Percentiles rank a stretch among this genome's conserved stretches.
phyloP scores from a whole-genome alignment of 2,888 invertebrate species.

The Nemoura dubitans region DNA sequence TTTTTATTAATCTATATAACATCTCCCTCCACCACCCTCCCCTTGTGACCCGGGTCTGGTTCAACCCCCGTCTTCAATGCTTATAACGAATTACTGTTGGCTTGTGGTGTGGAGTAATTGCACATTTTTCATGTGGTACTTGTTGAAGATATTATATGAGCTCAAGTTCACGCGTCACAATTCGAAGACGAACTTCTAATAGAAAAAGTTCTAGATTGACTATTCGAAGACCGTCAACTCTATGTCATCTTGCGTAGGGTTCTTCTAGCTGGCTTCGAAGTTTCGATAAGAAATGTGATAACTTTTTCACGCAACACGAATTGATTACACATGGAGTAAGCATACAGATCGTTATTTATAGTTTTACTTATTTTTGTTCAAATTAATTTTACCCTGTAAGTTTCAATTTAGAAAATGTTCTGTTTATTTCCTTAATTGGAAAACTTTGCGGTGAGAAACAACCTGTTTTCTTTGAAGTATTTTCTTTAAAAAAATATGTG shows the following conservation, averaged over 20 bases:
- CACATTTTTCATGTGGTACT: not conserved
- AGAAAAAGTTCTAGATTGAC: not conserved
- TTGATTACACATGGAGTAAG: not conserved
- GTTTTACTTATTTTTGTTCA: not conserved
- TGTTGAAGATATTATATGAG: not conserved
- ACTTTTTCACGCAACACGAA: not conserved
- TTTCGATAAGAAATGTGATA: not conserved
- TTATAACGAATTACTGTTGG: too few species aligned
- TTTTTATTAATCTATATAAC: too few species aligned
- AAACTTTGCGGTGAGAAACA: not conserved
- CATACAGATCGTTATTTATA: not conserved
- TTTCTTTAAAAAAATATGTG: not conserved
- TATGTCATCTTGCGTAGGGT: not conserved
- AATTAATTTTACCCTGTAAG: not conserved
- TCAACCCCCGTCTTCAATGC: too few species aligned
- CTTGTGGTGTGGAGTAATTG: too few species aligned
- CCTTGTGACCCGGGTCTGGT: too few species aligned
- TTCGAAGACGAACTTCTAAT: constrained; percentile 8
- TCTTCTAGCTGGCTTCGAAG: not conserved
- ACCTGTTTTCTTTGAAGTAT: constrained; percentile 7
- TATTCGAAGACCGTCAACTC: not conserved
- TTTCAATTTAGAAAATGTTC: not conserved
- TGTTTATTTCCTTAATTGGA: not conserved
- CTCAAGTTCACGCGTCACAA: not conserved
- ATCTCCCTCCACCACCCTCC: too few species aligned